Evolutionary conservation across 2,113 vertebrate genomes (phyloP).

Genomic region (Oreocharis arfaki): DNA sequence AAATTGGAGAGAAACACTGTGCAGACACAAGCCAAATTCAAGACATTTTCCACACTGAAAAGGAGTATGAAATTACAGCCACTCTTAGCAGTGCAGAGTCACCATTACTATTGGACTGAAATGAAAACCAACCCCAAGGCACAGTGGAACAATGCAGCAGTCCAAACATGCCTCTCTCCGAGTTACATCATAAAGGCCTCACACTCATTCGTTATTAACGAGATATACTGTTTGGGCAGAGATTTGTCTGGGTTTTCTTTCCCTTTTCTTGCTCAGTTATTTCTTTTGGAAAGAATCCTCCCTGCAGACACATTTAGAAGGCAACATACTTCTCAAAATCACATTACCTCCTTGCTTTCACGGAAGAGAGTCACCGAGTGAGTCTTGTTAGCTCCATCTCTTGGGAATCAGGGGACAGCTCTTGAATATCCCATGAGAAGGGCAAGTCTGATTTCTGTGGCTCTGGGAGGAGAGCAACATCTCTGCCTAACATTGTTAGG

Average conservation of each 20-base stretch:
- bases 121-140: neutral
- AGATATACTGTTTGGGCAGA: accelerated
- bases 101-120: neutral
- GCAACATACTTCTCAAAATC: neutral
- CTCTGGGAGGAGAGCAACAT: neutral
- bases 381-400: neutral
- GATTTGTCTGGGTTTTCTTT: neutral
- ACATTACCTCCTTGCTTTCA: neutral
- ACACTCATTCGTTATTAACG: neutral
- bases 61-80: neutral
- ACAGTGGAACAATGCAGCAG: neutral
- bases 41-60: neutral
- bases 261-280: neutral
- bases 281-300: neutral
- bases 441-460: neutral
- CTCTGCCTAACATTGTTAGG: neutral
- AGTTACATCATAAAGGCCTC: neutral
- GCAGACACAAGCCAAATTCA: neutral
- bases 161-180: neutral
- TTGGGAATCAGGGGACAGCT: neutral
- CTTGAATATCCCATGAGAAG: neutral
- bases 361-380: neutral
- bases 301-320: neutral
- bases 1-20: neutral
- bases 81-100: neutral